Evolutionary conservation across 2,113 vertebrate species (phyloP).

Genomic region (Myodes glareolus): DNA sequence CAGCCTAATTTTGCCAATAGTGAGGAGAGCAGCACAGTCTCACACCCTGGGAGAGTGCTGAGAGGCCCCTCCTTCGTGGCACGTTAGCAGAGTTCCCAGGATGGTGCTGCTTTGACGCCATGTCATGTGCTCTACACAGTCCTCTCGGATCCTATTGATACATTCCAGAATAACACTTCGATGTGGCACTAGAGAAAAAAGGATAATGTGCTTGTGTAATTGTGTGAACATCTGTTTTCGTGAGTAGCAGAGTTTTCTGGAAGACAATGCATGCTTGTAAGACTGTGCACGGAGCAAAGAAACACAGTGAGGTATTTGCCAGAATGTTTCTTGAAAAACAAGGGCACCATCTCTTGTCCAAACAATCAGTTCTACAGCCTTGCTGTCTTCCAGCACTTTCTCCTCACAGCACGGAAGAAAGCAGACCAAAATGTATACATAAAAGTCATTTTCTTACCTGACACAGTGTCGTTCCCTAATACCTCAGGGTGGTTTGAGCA

Average conservation of each 20-base stretch:
- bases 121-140: not conserved
- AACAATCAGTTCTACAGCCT: not conserved
- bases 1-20: not conserved
- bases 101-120: not conserved
- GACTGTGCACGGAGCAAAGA: not conserved
- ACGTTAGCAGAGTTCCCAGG: accelerated
- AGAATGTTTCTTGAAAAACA: not conserved
- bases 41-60: not conserved
- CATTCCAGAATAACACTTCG: not conserved
- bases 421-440: not conserved
- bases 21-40: not conserved
- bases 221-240: not conserved
- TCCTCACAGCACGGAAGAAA: not conserved
- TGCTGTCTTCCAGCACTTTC: not conserved
- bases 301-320: not conserved
- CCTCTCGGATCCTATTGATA: not conserved
- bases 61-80: accelerated
- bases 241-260: not conserved
- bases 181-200: not conserved
- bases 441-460: not conserved
- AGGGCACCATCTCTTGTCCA: conserved; percentile 1
- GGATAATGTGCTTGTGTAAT: not conserved
- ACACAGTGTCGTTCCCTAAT: not conserved
- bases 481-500: not conserved
- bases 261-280: not conserved